Evolutionary conservation across 2,888 invertebrate genomes (phyloP), one percentile per base, ranked within the genome.

Genomic region (Crocallis elinguaria): DNA sequence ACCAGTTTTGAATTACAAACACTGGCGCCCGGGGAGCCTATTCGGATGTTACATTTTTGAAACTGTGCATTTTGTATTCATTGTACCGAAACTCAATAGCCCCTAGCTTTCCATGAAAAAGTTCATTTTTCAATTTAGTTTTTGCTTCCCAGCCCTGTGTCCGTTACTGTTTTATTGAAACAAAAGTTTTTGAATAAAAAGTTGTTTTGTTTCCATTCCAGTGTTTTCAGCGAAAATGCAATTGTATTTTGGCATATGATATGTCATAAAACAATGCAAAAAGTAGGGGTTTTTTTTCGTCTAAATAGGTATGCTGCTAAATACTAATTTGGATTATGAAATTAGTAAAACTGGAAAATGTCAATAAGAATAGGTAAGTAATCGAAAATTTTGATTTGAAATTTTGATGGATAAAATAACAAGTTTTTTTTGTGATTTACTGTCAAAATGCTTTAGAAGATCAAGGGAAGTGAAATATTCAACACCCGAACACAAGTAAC

Each of bases 141-240:
- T 14, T 6, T 21, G 9, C 36, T 25, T 17, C n/a, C n/a, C 11
- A 17, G 35, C n/a, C 30, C 19, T 25, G 16, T 37, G 27, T 32
- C 16, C 27, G n/a, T 9, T n/a, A 12, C 35, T 37, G 27, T 39
- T 30, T 12, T 45, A 48, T 49, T 44, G 33, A 44, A 54, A 35
- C 41, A 29, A 52, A 52, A 46, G 49, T 54, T 53, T 48, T 32
- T 16, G 35, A 49, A 44, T 54, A 39, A 44, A 25, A 43, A 43
- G 41, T 37, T 50, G 38, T 44, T 35, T 23, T 27, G 17, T 32
- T 30, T 49, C 23, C 30, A 39, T 39, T 4, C 17, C 14, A 13
- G 12, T 8, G 37, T n/a, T 39, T 46, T 39, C 25, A 25, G 25
- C 25, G 8, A 48, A 46, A 46, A 33, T 41, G 23, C 35, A 41